Evolutionary conservation across 2,113 vertebrate genomes (phyloP), one percentile per base, ranked within the genome.

Genomic region (Leptodactylus fuscus): DNA sequence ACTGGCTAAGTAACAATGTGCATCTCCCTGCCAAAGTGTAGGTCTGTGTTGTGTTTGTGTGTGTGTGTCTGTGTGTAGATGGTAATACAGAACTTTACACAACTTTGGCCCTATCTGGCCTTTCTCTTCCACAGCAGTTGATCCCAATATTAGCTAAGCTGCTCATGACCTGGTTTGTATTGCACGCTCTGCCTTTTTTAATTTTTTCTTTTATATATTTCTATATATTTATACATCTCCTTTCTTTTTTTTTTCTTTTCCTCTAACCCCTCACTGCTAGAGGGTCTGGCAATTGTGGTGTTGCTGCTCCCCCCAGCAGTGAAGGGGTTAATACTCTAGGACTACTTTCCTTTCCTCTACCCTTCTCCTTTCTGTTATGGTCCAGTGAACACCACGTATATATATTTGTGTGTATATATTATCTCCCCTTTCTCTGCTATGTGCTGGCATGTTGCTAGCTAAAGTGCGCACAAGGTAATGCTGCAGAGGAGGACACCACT

Each of bases 71-170:
- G 48, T 95, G 93, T 94, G 89, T 96, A 95, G 96, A 94, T 96
- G 95, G 77, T 97, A 98, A 69, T 96, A 97, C 92, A 91, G 95
- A 96, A 97, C 97, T 97, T 97, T 98, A 98, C 97, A 97, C 98
- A 98, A 99, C 98, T 98, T 98, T 97, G 98, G 98, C 97, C 77
- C 84, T 99, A 97, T 99, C 98, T 96, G 97, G 97, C 97, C 87
- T 99, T 99, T 99, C 97, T 99, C 97, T 99, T 98, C 97, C 97
- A 96, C 97, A 99, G 97, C 97, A 97, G 97, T 99, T 98, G 97
- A 96, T 86, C 96, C 97, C 97, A 97, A 85, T 97, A 97, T 97
- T 99, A 99, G 97, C 96, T 99, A 99, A 98, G 97, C 98, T 98
- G 97, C 97, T 97, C 97, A 96, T 98, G 97, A 98, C 96, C 97